A percentile compares a stretch with the other conserved stretches of the same genome.
Conservation (phyloP, 1,140 invertebrate species). For the Drosophila ficusphila region DNA sequence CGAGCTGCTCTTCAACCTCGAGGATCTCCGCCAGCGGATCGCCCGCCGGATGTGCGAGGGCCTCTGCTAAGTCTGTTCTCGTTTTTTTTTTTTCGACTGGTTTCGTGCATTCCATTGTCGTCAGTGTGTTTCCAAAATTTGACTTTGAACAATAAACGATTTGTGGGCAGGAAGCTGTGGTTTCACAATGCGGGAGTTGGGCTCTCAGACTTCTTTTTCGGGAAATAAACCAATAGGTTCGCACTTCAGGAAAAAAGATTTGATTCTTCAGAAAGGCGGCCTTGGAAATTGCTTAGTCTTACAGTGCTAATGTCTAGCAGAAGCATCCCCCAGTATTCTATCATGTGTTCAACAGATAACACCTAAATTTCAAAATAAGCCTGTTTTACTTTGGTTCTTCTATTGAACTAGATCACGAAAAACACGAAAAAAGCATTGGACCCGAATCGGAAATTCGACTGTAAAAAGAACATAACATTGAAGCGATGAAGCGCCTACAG, state of each 20-base stretch:
- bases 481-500: background rate
- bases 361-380: conserved; percentile 28
- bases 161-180: no score
- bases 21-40: conserved; percentile 17
- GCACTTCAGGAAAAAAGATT: no score
- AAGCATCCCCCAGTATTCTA: background rate
- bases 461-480: background rate
- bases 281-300: no score
- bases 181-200: no score
- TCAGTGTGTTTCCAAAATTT: conserved; percentile 4
- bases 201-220: no score
- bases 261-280: background rate
- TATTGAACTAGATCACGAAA: background rate
- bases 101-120: background rate
- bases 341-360: conserved; percentile 11
- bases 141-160: background rate
- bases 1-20: conserved; percentile 15
- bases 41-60: conserved; percentile 24
- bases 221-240: no score
- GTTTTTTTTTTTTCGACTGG: background rate
- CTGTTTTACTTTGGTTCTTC: conserved; percentile 23
- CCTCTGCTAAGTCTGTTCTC: background rate
- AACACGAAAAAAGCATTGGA: conserved; percentile 10
- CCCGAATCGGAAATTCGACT: conserved; percentile 18
- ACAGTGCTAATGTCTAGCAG: no score